These are phyloP conservation scores for Drymodes brunneopygia DNA, from an alignment of 2,113 vertebrate genomes.

Conservation along the genomic window DNA sequence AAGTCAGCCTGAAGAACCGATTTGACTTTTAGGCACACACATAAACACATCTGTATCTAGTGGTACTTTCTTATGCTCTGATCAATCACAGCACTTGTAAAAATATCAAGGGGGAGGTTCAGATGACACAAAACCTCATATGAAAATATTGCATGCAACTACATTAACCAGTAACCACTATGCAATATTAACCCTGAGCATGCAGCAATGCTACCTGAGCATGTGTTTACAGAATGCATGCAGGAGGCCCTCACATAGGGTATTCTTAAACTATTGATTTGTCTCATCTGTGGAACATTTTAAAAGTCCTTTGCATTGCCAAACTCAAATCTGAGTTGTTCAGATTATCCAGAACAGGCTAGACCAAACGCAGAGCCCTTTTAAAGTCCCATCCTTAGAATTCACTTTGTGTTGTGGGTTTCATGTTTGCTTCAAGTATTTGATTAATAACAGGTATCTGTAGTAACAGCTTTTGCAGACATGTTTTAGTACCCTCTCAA, in stretches of 20 bases:
- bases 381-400: neutral
- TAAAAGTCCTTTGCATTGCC: neutral
- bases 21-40: neutral
- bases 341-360: neutral
- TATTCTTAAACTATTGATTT: neutral
- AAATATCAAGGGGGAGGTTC: neutral
- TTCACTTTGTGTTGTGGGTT: neutral
- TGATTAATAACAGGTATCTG: neutral
- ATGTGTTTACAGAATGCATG: slow-evolving; percentile 58
- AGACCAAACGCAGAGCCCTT: neutral
- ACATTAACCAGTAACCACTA: slow-evolving; percentile 36
- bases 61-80: slow-evolving; percentile 6
- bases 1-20: neutral
- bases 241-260: neutral
- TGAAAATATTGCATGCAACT: slow-evolving; percentile 63
- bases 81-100: slow-evolving; percentile 52
- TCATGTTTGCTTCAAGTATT: slow-evolving; percentile 13
- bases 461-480: neutral
- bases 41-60: neutral
- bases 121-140: slow-evolving; percentile 53
- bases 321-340: neutral
- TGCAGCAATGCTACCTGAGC: slow-evolving; percentile 42
- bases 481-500: neutral
- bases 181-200: slow-evolving; percentile 59
- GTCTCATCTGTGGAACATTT: neutral